phyloP scores from a whole-genome alignment of 2,888 invertebrate genomes.

The Cantharis flavilabris region DNA sequence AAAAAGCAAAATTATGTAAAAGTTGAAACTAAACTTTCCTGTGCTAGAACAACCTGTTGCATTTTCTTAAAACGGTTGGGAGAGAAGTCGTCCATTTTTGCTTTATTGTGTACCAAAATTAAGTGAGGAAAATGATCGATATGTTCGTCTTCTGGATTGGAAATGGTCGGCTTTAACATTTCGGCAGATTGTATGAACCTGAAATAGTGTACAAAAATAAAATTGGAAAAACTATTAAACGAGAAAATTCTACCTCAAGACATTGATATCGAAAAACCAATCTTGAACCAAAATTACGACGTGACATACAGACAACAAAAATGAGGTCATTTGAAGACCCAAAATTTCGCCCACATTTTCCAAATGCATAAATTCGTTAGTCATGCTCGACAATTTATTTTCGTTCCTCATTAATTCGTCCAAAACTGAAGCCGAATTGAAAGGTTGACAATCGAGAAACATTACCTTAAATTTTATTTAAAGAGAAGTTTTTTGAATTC shows the following conservation, averaged over 20 bases:
- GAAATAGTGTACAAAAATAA: background rate
- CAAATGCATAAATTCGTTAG: constrained; percentile 65
- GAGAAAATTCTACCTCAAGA: constrained; percentile 63
- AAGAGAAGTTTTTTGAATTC: background rate
- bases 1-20: background rate
- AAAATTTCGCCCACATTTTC: constrained; percentile 70
- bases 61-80: constrained; percentile 63
- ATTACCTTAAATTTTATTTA: constrained; percentile 67
- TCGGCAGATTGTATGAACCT: constrained; percentile 83
- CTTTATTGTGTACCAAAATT: constrained; percentile 81
- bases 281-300: constrained; percentile 87
- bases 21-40: background rate
- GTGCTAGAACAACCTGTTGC: constrained; percentile 60
- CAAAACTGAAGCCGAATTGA: constrained; percentile 68
- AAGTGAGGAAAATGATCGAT: constrained; percentile 83
- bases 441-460: constrained; percentile 85
- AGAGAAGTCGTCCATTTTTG: constrained; percentile 74
- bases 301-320: constrained; percentile 88
- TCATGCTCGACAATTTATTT: constrained; percentile 54
- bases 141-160: constrained; percentile 67
- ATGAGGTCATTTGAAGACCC: constrained; percentile 80
- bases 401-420: constrained; percentile 66
- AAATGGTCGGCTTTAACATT: constrained; percentile 82
- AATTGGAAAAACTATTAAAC: background rate
- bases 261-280: constrained; percentile 84